Percentiles rank a stretch among this genome's conserved stretches.
Evolutionary conservation across 2,113 vertebrate genomes (phyloP).

Genomic region (Heloderma charlesbogerti): DNA sequence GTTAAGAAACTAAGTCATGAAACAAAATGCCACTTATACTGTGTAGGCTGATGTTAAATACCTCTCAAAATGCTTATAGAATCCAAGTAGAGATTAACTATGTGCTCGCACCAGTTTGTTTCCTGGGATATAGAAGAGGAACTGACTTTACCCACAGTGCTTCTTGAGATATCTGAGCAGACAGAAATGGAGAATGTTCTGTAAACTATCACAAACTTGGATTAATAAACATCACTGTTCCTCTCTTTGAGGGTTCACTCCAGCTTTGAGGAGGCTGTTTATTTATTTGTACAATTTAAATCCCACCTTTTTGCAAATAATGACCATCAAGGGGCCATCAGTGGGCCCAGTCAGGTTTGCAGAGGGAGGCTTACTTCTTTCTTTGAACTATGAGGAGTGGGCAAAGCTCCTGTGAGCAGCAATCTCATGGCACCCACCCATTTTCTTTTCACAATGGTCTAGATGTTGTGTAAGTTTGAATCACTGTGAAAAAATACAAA

Average conservation of each 20-base stretch:
- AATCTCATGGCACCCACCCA: no score
- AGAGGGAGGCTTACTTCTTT: not conserved
- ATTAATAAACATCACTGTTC: not conserved
- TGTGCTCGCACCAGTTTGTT: no score
- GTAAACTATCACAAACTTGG: not conserved
- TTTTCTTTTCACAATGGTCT: no score
- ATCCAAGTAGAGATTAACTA: fast-evolving
- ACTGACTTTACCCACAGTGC: not conserved
- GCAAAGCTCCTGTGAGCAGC: no score
- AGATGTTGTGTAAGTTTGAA: no score
- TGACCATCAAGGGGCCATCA: not conserved
- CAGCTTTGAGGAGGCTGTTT: no score
- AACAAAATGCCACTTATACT: fast-evolving
- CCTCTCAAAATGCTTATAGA: fast-evolving
- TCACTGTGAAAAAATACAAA: no score
- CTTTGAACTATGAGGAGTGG: no score
- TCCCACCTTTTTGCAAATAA: no score
- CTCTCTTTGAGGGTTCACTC: not conserved
- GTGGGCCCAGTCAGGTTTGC: not conserved
- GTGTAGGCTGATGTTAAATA: not conserved
- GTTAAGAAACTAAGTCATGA: fast-evolving
- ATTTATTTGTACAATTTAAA: no score
- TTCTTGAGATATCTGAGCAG: not conserved
- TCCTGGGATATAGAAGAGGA: no score
- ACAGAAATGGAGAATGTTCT: not conserved